These are phyloP conservation scores for Etheostoma nigrum DNA, from an alignment of 2,797 vertebrate species.

Conservation along the genomic window DNA sequence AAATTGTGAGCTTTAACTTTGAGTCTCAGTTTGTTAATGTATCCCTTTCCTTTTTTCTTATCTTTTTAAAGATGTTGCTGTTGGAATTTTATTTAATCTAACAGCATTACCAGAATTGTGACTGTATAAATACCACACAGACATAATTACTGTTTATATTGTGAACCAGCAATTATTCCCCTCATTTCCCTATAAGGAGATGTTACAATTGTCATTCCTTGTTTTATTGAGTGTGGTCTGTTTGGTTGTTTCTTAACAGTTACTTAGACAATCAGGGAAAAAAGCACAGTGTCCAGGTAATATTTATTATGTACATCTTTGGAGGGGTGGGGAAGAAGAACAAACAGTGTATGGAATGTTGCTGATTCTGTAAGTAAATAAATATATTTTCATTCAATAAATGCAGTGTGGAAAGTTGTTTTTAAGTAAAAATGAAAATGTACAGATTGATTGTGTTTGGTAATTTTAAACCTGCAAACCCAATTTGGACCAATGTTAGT, in stretches of 20 bases:
- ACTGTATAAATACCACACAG: slow-evolving; percentile 66
- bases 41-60: slow-evolving; percentile 53
- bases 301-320: slow-evolving; percentile 83
- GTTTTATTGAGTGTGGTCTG: slow-evolving; percentile 63
- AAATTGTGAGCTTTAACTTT: slow-evolving; percentile 78
- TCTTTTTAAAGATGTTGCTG: slow-evolving; percentile 68
- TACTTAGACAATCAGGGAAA: slow-evolving; percentile 86
- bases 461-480: background rate
- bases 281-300: slow-evolving; percentile 80
- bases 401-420: slow-evolving; percentile 27
- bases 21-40: slow-evolving; percentile 75
- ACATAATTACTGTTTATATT: slow-evolving; percentile 71
- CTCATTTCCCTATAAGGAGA: slow-evolving; percentile 64
- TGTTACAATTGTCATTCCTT: slow-evolving; percentile 82
- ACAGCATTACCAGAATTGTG: slow-evolving; percentile 65
- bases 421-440: background rate
- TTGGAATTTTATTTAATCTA: slow-evolving; percentile 52
- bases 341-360: slow-evolving; percentile 76
- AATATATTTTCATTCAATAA: slow-evolving; percentile 85
- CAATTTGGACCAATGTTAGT: background rate
- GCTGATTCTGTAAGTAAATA: slow-evolving; percentile 85
- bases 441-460: background rate
- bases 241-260: slow-evolving; percentile 75
- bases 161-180: slow-evolving; percentile 71
- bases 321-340: slow-evolving; percentile 66